phyloP scores from a whole-genome alignment of 2,888 invertebrate species.

The Brenthis hecate region DNA sequence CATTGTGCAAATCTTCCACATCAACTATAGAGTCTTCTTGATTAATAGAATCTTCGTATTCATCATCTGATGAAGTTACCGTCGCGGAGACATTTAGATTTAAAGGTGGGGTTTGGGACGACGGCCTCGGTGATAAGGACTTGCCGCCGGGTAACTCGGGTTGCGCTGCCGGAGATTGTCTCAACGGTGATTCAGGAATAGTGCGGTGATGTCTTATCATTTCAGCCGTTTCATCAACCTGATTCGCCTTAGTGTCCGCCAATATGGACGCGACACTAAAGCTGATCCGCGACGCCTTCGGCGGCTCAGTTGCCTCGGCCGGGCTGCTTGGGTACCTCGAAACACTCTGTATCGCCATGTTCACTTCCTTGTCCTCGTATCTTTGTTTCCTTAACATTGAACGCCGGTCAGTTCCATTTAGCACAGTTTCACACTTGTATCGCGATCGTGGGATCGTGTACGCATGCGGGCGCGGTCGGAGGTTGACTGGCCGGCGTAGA shows the following conservation, averaged over 20 bases:
- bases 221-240: constrained; percentile 71
- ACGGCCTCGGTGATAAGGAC: constrained; percentile 65
- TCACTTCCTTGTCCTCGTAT: constrained; percentile 82
- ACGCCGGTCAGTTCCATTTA: constrained; percentile 78
- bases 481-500: constrained; percentile 68
- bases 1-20: constrained; percentile 88
- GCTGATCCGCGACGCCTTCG: constrained; percentile 86
- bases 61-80: constrained; percentile 82
- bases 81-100: constrained; percentile 76
- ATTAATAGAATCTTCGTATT: constrained; percentile 87
- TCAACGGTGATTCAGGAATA: constrained; percentile 74
- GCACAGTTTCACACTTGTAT: constrained; percentile 65
- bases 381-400: constrained; percentile 85
- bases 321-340: constrained; percentile 85
- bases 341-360: constrained; percentile 86
- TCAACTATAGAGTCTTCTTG: constrained; percentile 88
- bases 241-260: constrained; percentile 88
- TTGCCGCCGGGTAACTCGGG: constrained; percentile 75
- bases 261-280: constrained; percentile 95
- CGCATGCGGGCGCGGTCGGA: constrained; percentile 79
- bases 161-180: constrained; percentile 74
- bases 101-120: constrained; percentile 73
- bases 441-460: constrained; percentile 74
- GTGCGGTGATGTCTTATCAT: constrained; percentile 78
- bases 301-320: constrained; percentile 83